Percentiles rank a stretch among this genome's conserved stretches.
Evolutionary conservation across 2,888 invertebrate genomes (phyloP).

Genomic region (Leptopilina drosophilae): DNA sequence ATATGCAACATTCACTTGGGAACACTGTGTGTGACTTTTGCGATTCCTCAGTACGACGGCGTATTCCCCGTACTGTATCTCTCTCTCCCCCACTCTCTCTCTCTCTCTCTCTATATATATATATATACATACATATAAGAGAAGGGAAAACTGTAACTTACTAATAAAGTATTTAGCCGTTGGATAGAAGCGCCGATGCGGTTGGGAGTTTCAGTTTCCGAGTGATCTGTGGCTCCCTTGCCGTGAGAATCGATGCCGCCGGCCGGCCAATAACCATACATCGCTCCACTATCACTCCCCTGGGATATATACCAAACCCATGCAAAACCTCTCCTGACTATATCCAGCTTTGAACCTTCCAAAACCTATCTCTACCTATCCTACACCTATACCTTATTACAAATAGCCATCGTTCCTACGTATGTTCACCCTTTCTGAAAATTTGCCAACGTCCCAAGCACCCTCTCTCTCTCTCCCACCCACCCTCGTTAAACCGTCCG

Average conservation of each 20-base stretch:
- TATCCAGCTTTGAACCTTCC: constrained; percentile 51
- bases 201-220: constrained; percentile 74
- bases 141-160: constrained; percentile 67
- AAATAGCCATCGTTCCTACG: constrained; percentile 60
- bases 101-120: too few species aligned
- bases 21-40: constrained; percentile 41
- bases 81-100: too few species aligned
- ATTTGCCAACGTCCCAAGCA: constrained; percentile 46
- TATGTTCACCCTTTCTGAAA: constrained; percentile 48
- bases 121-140: too few species aligned
- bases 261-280: constrained; percentile 77
- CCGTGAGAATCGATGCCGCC: constrained; percentile 76
- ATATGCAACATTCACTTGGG: constrained; percentile 45
- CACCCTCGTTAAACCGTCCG: neutral
- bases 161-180: constrained; percentile 74
- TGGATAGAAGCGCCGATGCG: constrained; percentile 56
- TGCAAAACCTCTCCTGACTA: constrained; percentile 45
- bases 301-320: constrained; percentile 65
- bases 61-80: constrained; percentile 41
- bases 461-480: too few species aligned
- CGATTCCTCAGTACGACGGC: constrained; percentile 43
- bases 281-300: constrained; percentile 75
- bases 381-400: constrained; percentile 64
- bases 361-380: constrained; percentile 55
- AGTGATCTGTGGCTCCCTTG: constrained; percentile 77